Evolutionary conservation across 2,888 invertebrate genomes (phyloP).

Genomic region (Cerastis rubricosa): DNA sequence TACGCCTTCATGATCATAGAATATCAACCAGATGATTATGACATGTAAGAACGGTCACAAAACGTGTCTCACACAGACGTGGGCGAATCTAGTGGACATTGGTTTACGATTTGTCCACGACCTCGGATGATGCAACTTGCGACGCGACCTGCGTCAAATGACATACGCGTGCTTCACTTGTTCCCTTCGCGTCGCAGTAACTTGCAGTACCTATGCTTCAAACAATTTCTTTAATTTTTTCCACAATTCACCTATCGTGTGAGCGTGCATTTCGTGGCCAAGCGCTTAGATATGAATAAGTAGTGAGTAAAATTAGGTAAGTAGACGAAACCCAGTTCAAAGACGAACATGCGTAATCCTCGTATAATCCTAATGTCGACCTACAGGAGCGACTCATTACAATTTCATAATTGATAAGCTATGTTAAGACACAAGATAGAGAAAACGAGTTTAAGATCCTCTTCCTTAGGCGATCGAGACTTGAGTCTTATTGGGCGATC

Average conservation of each 20-base stretch:
- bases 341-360: conserved; percentile 25
- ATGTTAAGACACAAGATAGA: neutral
- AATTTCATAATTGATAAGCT: conserved; percentile 2
- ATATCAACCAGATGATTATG: conserved; percentile 9
- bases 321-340: conserved; percentile 24
- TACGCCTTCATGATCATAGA: conserved; percentile 1
- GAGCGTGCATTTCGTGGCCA: neutral
- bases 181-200: neutral
- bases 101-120: neutral
- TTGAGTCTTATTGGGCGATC: neutral
- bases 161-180: neutral
- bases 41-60: conserved; percentile 23
- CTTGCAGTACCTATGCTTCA: neutral
- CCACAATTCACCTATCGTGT: neutral
- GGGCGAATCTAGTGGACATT: conserved; percentile 13
- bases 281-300: conserved; percentile 3
- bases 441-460: neutral
- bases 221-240: neutral
- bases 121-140: neutral
- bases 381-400: neutral
- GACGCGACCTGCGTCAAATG: neutral
- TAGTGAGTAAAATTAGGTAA: conserved; percentile 11
- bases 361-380: neutral
- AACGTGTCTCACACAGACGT: conserved; percentile 9
- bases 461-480: neutral